These are phyloP conservation scores for Tokudaia tokunoshimensis DNA, from an alignment of 2,797 vertebrate species.

Conservation along the genomic window DNA sequence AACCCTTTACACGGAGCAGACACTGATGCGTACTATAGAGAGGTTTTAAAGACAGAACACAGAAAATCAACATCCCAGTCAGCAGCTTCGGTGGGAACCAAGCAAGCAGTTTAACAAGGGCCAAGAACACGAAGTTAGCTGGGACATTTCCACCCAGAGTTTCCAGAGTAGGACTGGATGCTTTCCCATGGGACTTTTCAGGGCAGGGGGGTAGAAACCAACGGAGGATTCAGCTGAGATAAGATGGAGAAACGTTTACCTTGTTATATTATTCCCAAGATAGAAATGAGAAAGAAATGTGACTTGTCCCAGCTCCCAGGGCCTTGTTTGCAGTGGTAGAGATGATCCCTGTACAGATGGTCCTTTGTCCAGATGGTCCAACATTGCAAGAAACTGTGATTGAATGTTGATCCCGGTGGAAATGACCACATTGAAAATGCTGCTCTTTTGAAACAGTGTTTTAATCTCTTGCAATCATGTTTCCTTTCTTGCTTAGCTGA, in stretches of 20 bases:
- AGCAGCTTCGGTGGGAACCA: background rate
- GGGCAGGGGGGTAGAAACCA: background rate
- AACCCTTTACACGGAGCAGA: background rate
- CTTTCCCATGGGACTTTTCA: background rate
- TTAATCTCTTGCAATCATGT: background rate
- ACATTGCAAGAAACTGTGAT: background rate
- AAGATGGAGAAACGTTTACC: background rate
- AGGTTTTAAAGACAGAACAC: background rate
- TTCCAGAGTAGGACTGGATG: background rate
- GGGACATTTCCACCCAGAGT: background rate
- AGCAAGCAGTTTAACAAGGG: background rate
- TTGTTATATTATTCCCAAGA: background rate
- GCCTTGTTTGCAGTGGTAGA: background rate
- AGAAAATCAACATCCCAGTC: background rate
- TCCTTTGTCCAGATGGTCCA: background rate
- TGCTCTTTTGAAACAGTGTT: background rate
- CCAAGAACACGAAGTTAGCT: background rate
- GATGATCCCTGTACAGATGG: rapidly evolving
- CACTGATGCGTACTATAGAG: background rate
- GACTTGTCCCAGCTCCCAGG: background rate
- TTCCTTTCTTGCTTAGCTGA: slow-evolving; percentile 35
- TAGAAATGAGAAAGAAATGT: background rate
- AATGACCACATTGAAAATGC: slow-evolving; percentile 44
- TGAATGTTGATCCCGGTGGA: slow-evolving; percentile 44
- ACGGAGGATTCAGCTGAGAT: background rate